Evolutionary conservation across 2,888 invertebrate genomes (phyloP).

Genomic region (Pharmacophagus antenor): DNA sequence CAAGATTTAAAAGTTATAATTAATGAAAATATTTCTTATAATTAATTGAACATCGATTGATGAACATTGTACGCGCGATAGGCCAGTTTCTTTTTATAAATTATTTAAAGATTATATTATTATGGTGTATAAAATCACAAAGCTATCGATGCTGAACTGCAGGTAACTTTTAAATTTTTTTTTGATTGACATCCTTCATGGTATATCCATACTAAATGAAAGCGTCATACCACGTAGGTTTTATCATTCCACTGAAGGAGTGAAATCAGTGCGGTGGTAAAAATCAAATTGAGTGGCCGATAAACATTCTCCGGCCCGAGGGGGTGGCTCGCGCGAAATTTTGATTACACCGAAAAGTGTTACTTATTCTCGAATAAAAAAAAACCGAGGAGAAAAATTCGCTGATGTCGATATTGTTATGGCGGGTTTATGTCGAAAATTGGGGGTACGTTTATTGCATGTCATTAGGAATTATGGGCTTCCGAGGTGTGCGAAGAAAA

Average conservation of each 20-base stretch:
- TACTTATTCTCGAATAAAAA: constrained; percentile 79
- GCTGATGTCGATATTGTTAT: constrained; percentile 82
- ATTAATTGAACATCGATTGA: no score
- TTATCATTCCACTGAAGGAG: constrained; percentile 57
- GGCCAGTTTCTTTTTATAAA: no score
- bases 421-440: constrained; percentile 80
- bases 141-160: no score
- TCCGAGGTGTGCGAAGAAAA: constrained; percentile 67
- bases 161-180: neutral
- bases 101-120: no score
- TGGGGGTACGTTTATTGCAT: constrained; percentile 81
- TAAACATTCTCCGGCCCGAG: constrained; percentile 58
- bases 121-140: no score
- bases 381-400: constrained; percentile 57
- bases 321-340: constrained; percentile 60
- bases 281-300: constrained; percentile 79
- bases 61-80: no score
- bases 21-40: no score
- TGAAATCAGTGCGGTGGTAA: constrained; percentile 72
- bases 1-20: no score
- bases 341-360: constrained; percentile 78
- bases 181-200: neutral
- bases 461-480: constrained; percentile 82
- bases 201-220: constrained; percentile 45
- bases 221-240: constrained; percentile 55